phyloP scores from a whole-genome alignment of 2,113 vertebrate species.

The Pimephales promelas region DNA sequence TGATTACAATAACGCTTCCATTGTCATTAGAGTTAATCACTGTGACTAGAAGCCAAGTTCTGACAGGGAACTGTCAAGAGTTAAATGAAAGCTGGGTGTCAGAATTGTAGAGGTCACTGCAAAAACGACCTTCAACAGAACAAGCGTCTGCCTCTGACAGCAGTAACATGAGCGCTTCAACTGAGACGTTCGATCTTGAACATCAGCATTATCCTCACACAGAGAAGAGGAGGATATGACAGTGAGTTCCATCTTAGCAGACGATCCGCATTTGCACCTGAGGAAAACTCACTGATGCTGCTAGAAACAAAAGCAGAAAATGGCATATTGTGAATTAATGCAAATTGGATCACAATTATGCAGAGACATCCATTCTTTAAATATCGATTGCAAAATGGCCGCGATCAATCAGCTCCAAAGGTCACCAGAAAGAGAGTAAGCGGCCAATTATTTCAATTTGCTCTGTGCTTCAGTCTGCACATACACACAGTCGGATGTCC shows the following conservation, averaged over 20 bases:
- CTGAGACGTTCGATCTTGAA: constrained; percentile 17
- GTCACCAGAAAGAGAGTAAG: constrained; percentile 59
- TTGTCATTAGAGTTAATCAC: constrained; percentile 70
- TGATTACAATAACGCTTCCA: constrained; percentile 65
- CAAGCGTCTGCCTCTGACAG: constrained; percentile 30
- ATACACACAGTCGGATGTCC: neutral
- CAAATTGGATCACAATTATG: neutral
- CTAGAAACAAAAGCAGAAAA: neutral
- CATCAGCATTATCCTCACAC: constrained; percentile 17
- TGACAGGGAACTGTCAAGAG: constrained; percentile 53
- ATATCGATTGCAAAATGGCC: constrained; percentile 35
- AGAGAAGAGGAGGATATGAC: neutral
- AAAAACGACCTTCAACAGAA: constrained; percentile 21
- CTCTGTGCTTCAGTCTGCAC: neutral
- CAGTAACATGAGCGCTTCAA: constrained; percentile 32
- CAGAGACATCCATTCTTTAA: neutral
- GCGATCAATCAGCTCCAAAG: constrained; percentile 61
- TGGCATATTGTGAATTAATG: neutral
- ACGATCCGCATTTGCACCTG: neutral
- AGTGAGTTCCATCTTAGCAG: neutral
- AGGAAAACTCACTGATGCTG: neutral
- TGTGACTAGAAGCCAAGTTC: constrained; percentile 51
- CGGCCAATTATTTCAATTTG: constrained; percentile 35
- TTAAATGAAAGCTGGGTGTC: constrained; percentile 51
- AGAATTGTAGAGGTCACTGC: constrained; percentile 57